Evolutionary conservation across 2,797 vertebrate species (phyloP), one percentile per base, ranked within the genome.

Genomic region (Mareca strepera): DNA sequence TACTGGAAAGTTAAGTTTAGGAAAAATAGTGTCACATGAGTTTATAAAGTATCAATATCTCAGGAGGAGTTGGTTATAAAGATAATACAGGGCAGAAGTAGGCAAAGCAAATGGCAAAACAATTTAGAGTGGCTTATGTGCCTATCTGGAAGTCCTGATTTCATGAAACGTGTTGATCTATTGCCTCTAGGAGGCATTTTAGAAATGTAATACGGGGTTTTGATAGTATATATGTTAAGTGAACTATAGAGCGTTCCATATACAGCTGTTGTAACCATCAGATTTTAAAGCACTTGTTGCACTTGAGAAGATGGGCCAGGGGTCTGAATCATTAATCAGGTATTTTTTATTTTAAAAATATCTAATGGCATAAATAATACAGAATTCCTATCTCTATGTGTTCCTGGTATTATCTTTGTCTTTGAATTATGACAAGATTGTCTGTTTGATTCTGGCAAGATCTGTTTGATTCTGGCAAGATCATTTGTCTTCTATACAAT

Each of bases 141-240:
- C 37, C 29, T 53, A 9, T 25, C 46, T 90, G 41, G 28, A 9
- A 81, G 52, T 48, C 3, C 25, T 9, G 26, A 10, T 46, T 82
- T 85, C 14, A 48, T 74, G 46, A 74, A 93, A 73, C 25, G 1
- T 52, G 5, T 81, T 78, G 7, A 33, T 66, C 18, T 84, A 2
- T 52, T 74, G 29, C 84, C 33, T 86, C 15, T 76, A 68, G 50
- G 18, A 70, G 46, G 5, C 37, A 73, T 90, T 69, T 28, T 69
- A 59, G 52, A 84, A 73, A n/a, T 22, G 9, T 41, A 69, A 37
- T 6, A 2, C 0, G 6, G 17, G 0, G 1, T 60, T 77, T 81
- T 52, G 13, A 25, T 83, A 4, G 11, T 78, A 16, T 8, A 0
- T 50, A 28, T 26, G 10, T 10, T 70, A 6, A 16, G 12, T 74